Evolutionary conservation across 37 sponge, comb jelly and placozoan species (phyloP), one percentile per base, ranked within the genome.

Genomic region (Aplysina aerophoba): DNA sequence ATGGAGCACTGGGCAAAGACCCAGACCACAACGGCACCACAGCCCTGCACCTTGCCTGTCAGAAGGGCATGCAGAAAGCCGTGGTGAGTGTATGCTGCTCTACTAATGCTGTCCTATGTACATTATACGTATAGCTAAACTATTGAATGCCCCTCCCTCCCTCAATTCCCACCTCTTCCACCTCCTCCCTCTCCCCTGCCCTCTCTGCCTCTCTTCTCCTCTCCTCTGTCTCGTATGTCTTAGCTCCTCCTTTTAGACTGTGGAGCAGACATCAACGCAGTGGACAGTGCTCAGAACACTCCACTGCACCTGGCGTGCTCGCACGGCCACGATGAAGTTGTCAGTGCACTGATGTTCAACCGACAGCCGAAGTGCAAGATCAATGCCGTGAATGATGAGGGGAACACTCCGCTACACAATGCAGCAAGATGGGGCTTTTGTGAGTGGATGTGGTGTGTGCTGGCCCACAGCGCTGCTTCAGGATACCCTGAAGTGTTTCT

Each of bases 371-470:
- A 78, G 31, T 89, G 95, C 50, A 37, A 91, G 0, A 60, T 94
- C 31, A 90, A 92, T 81, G 80, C 80, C 1, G 53, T 71, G 36
- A 94, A 97, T 77, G 81, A 82, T 27, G 71, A 85, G 20, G 95
- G 92, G 62, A 92, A 97, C 78, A 94, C 97, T 21, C 93, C 97
- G 27, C 86, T 97, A 19, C 97, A 97, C 69, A 89, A 83, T 83
- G 97, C 97, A 44, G 92, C 97, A 55, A 72, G 91, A 53, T 97
- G 97, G 97, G 94, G 94, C 31, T 94, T 89, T 83, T 91, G 92
- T 92, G 73, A 89, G 92, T 82, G 21, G 0, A 55, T n/a, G 28
- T 8, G 8, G 50, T 44, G 50, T 44, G 50, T 44, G 8, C 50
- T 8, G 8, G 50, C n/a, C n/a, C n/a, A n/a, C n/a, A n/a, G n/a